A percentile compares a stretch with the other conserved stretches of the same genome.
phyloP scores from a whole-genome alignment of 2,888 invertebrate species.

The Petrophora chlorosata region DNA sequence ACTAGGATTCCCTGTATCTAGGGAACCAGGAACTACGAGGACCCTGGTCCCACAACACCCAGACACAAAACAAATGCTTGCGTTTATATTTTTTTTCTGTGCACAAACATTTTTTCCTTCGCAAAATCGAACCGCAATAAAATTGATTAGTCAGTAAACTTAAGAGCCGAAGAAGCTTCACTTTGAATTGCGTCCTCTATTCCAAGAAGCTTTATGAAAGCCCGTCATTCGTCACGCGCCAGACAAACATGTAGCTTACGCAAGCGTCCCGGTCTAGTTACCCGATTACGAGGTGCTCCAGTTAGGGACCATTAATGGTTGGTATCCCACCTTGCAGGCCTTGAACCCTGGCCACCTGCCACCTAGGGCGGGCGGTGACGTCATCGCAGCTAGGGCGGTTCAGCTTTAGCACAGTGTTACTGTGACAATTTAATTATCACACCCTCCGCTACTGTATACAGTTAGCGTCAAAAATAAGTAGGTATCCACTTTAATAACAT shows the following conservation, averaged over 20 bases:
- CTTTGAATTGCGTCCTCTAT: not conserved
- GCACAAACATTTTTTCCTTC: too few relatives aligned
- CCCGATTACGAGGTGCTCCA: constrained; percentile 13
- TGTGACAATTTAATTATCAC: too few relatives aligned
- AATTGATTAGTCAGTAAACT: not conserved
- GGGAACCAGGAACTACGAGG: too few relatives aligned
- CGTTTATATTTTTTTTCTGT: too few relatives aligned
- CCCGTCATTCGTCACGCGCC: not conserved
- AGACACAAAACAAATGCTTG: too few relatives aligned
- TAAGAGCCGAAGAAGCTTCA: not conserved
- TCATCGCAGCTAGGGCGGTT: not conserved
- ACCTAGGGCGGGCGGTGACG: constrained; percentile 10
- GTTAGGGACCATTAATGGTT: constrained; percentile 7
- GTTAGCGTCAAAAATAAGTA: too few relatives aligned
- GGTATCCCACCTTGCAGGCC: constrained; percentile 2
- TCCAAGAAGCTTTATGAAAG: not conserved
- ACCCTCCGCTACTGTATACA: too few relatives aligned
- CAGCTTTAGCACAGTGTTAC: too few relatives aligned
- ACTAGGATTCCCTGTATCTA: too few relatives aligned
- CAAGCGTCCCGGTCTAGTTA: constrained; percentile 13
- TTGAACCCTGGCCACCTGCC: constrained; percentile 11
- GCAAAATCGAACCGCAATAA: too few relatives aligned
- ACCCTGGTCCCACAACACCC: too few relatives aligned
- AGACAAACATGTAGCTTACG: constrained; percentile 15
- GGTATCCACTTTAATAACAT: too few relatives aligned